Percentiles rank a stretch among this genome's conserved stretches.
Evolutionary conservation across 2,888 invertebrate species (phyloP).

Genomic region (Temnothorax unifasciatus): DNA sequence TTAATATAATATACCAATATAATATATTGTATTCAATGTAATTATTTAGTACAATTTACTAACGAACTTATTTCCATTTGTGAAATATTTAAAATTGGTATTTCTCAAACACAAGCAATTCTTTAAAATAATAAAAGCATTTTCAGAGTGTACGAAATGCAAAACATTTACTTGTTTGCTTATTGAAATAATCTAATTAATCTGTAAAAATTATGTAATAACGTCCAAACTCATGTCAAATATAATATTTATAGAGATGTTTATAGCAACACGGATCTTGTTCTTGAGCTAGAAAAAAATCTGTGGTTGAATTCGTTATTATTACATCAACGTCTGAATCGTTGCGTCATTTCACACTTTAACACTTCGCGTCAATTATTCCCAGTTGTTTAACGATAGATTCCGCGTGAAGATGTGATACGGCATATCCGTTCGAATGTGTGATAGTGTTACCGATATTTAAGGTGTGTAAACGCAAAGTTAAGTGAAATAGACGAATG

Average conservation of each 20-base stretch:
- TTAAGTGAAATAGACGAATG: constrained; percentile 73
- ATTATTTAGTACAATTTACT: neutral
- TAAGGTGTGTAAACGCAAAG: constrained; percentile 57
- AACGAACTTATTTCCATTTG: neutral
- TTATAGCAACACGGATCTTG: neutral
- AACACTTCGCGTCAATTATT: neutral
- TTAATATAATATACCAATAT: constrained; percentile 1
- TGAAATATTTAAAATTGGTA: neutral
- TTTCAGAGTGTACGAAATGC: neutral
- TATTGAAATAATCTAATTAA: neutral
- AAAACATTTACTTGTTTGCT: neutral
- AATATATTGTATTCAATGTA: neutral
- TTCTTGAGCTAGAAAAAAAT: constrained; percentile 5
- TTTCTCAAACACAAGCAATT: neutral
- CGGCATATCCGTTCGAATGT: neutral
- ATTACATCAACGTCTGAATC: neutral
- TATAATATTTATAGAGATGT: neutral
- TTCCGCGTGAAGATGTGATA: constrained; percentile 7
- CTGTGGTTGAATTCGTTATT: neutral
- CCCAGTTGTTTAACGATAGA: neutral
- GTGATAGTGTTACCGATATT: constrained; percentile 61
- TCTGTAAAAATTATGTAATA: neutral
- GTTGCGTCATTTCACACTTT: neutral
- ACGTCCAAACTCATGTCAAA: neutral
- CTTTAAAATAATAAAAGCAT: neutral